Conservation (phyloP, 2,888 invertebrate species). For the Dasysyrphus tricinctus region DNA sequence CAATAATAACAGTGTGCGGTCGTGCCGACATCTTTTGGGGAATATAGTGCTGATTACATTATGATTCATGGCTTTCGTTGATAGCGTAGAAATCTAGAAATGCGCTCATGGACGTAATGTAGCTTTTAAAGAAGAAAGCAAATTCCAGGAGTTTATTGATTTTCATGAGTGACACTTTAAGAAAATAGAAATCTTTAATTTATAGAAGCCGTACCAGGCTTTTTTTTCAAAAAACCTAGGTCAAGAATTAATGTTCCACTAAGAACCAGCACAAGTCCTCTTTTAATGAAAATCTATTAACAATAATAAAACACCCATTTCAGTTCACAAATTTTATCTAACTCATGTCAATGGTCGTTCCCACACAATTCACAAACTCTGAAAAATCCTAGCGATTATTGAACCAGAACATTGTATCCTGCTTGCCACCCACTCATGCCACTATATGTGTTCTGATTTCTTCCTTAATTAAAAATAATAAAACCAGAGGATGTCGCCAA, state of each 20-base stretch:
- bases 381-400: not conserved
- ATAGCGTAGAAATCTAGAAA: constrained; percentile 4
- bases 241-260: not conserved
- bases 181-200: not conserved
- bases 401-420: constrained; percentile 7
- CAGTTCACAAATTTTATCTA: not conserved
- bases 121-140: not conserved
- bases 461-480: constrained; percentile 66
- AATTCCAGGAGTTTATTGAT: not conserved
- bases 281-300: not conserved
- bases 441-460: constrained; percentile 22
- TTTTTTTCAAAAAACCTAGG: not conserved
- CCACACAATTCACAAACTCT: not conserved
- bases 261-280: not conserved
- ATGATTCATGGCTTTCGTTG: constrained; percentile 63
- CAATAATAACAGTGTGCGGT: constrained; percentile 73
- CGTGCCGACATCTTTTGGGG: constrained; percentile 60
- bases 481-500: constrained; percentile 53
- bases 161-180: too few species aligned
- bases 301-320: not conserved
- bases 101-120: constrained; percentile 11
- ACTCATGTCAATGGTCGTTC: not conserved
- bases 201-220: too few species aligned
- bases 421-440: not conserved
- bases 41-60: constrained; percentile 60